A percentile compares a stretch with the other conserved stretches of the same genome.
These are phyloP conservation scores for Cavia aperea DNA, from an alignment of 2,113 vertebrate genomes.

Conservation along the genomic window DNA sequence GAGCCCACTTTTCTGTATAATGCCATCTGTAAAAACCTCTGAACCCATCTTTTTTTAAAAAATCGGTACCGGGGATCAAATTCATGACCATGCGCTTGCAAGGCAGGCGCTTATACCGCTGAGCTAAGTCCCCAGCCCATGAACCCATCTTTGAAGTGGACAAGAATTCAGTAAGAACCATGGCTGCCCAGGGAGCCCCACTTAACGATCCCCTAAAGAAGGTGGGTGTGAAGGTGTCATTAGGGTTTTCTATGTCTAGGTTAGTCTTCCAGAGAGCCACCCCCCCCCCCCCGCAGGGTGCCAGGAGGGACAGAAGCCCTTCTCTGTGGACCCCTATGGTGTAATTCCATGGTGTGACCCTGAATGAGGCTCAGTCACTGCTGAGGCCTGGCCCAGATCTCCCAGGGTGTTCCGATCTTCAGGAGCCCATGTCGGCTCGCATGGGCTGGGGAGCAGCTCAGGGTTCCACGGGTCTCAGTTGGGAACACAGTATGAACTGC, in stretches of 20 bases:
- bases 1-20: background rate
- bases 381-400: background rate
- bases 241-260: background rate
- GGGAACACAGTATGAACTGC: background rate
- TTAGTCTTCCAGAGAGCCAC: background rate
- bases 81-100: too few species aligned
- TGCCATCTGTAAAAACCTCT: accelerated
- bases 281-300: background rate
- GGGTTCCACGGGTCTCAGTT: background rate
- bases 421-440: background rate
- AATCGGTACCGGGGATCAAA: too few species aligned
- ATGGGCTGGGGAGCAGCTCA: background rate
- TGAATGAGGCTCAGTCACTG: background rate
- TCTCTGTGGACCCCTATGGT: background rate
- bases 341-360: background rate
- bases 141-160: background rate
- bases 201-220: background rate
- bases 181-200: background rate
- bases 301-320: background rate
- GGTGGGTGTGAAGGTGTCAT: background rate
- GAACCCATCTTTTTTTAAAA: background rate
- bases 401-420: accelerated
- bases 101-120: too few species aligned
- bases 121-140: too few species aligned
- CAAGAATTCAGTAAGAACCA: accelerated